Percentiles rank a stretch among this genome's conserved stretches.
phyloP scores from a whole-genome alignment of 2,113 vertebrate genomes.

The Neotragus moschatus region DNA sequence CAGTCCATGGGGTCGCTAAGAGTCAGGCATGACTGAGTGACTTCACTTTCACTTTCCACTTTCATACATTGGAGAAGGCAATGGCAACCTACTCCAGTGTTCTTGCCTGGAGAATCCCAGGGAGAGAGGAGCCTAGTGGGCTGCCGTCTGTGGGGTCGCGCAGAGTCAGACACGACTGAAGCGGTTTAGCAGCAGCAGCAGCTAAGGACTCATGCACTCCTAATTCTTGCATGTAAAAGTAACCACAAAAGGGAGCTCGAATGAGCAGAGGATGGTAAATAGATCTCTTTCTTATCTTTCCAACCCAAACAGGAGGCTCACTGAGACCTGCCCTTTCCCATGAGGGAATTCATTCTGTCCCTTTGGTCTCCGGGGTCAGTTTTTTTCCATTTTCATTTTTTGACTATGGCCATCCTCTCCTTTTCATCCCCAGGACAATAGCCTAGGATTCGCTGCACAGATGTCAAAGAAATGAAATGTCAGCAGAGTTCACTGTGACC shows the following conservation, averaged over 20 bases:
- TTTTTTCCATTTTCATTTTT: not conserved
- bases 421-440: not conserved
- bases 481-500: not conserved
- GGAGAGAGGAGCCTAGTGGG: too few relatives aligned
- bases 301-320: not conserved
- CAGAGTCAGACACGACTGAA: too few relatives aligned
- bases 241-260: not conserved
- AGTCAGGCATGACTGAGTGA: fast-evolving
- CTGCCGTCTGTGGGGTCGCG: fast-evolving
- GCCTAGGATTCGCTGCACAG: not conserved
- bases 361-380: not conserved
- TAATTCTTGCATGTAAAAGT: not conserved
- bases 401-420: not conserved
- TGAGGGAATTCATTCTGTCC: not conserved
- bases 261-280: not conserved
- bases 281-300: not conserved
- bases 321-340: not conserved
- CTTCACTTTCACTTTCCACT: too few relatives aligned
- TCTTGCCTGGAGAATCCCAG: too few relatives aligned
- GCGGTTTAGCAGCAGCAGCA: too few relatives aligned
- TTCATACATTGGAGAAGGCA: too few relatives aligned
- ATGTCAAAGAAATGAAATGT: conserved; percentile 45
- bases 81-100: too few relatives aligned
- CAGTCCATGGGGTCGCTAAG: too few relatives aligned
- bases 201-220: not conserved